Evolutionary conservation across 2,888 invertebrate species (phyloP).

Genomic region (Heliconius hortense): DNA sequence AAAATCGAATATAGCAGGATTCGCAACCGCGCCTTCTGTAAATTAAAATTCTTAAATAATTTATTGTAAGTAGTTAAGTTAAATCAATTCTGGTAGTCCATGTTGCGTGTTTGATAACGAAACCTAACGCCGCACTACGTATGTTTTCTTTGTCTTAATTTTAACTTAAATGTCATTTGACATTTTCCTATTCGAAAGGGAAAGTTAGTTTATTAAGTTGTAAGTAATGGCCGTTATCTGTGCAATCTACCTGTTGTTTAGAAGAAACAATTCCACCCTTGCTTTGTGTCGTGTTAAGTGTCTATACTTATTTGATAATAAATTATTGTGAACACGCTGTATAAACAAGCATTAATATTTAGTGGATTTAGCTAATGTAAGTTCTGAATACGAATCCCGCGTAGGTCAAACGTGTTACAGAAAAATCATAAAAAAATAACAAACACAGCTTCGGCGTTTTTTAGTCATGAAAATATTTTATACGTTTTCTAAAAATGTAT

Average conservation of each 20-base stretch:
- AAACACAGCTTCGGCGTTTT: background rate
- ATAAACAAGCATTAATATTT: background rate
- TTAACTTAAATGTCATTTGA: conserved; percentile 8
- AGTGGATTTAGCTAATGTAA: background rate
- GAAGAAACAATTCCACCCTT: conserved; percentile 19
- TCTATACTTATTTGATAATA: conserved; percentile 13
- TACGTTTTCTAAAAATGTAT: too few relatives aligned
- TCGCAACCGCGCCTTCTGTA: too few relatives aligned
- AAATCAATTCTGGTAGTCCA: too few relatives aligned
- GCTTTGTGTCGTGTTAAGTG: conserved; percentile 21
- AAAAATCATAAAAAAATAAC: background rate
- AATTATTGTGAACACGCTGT: conserved; percentile 13
- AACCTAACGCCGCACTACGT: background rate
- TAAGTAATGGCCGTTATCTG: conserved; percentile 13
- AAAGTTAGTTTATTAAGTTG: conserved; percentile 21
- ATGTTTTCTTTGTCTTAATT: background rate
- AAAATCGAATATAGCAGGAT: too few relatives aligned
- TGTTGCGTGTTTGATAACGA: background rate
- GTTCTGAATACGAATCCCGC: background rate
- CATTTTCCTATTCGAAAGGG: conserved; percentile 9
- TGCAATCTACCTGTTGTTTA: background rate
- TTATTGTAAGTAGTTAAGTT: too few relatives aligned
- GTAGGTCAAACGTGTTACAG: background rate
- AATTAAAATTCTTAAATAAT: too few relatives aligned
- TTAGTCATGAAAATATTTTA: too few relatives aligned